These are phyloP conservation scores for Mesocentrotus franciscanus DNA, from an alignment of 53 echinoderm and acorn worm species.

Conservation along the genomic window DNA sequence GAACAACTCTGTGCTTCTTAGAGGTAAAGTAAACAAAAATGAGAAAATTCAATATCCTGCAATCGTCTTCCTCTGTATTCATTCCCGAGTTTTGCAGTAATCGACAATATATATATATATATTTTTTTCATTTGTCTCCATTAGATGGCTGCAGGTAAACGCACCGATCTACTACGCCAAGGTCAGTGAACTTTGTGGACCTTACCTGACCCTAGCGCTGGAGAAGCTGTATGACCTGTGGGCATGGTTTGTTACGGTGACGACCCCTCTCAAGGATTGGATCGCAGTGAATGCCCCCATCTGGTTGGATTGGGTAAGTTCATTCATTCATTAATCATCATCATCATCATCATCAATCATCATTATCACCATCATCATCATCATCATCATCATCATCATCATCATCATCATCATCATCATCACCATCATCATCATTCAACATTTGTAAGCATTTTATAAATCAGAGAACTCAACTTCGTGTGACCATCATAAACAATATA, in stretches of 20 bases:
- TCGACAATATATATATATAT: background rate
- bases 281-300: constrained; percentile 61
- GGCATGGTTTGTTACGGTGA: constrained; percentile 60
- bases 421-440: too few species aligned
- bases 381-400: too few species aligned
- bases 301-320: constrained; percentile 59
- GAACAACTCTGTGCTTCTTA: too few species aligned
- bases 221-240: constrained; percentile 68
- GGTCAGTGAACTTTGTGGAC: constrained; percentile 76
- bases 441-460: too few species aligned
- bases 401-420: too few species aligned
- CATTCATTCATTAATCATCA: background rate
- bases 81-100: background rate
- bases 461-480: too few species aligned
- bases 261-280: constrained; percentile 25
- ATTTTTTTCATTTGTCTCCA: background rate
- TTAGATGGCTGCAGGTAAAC: constrained; percentile 72
- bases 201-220: constrained; percentile 72
- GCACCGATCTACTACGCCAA: constrained; percentile 77
- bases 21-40: too few species aligned
- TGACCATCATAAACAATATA: too few species aligned
- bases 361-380: too few species aligned
- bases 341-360: too few species aligned
- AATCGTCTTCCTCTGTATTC: background rate
- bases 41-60: too few species aligned